Evolutionary conservation across 1,140 invertebrate genomes (phyloP), one percentile per base, ranked within the genome.

Genomic region (Eubasilissa regina): DNA sequence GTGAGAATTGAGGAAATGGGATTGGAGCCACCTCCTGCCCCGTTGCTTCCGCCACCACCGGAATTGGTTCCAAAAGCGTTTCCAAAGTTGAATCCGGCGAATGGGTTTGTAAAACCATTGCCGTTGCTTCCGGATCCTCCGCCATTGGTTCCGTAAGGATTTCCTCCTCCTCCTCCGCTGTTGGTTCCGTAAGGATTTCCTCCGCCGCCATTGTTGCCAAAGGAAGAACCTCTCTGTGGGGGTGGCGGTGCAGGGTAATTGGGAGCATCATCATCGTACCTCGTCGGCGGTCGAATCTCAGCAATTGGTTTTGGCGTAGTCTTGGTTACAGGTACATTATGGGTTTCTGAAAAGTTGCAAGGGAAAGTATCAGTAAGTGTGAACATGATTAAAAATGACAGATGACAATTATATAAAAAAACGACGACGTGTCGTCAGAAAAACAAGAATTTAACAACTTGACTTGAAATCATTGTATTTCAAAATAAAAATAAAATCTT

Each of bases 201-300:
- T 13, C 79, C 79, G 17, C 68, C 43, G 19, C 25, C 13, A 35
- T 70, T 76, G 15, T 17, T 70, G 3, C 70, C 70, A n/a, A 56
- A 74, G 48, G 70, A 77, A 17, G 85, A 85, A 4, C 84, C 84
- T 44, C 84, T 83, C 0, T n/a, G n/a, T n/a, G 84, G 83, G 35
- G 88, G 87, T 0, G 87, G 86, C 0, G 88, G 88, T 10, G 88
- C 85, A 19, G 87, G 85, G 76, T 89, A 88, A 77, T 84, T 86
- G 10, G 88, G 87, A 0, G 84, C 75, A 1, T 85, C 75, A 1
- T 85, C 85, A 48, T 88, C 86, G 56, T 84, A 85, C 64, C 86
- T 84, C 12, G 58, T 35, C 0, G 80, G 75, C 1, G 74, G 81
- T 25, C 53, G 79, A 78, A 17, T 75, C 3, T 72, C 80, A 9